phyloP scores from a whole-genome alignment of 2,113 vertebrate genomes.

The Paedocypris sp. region DNA sequence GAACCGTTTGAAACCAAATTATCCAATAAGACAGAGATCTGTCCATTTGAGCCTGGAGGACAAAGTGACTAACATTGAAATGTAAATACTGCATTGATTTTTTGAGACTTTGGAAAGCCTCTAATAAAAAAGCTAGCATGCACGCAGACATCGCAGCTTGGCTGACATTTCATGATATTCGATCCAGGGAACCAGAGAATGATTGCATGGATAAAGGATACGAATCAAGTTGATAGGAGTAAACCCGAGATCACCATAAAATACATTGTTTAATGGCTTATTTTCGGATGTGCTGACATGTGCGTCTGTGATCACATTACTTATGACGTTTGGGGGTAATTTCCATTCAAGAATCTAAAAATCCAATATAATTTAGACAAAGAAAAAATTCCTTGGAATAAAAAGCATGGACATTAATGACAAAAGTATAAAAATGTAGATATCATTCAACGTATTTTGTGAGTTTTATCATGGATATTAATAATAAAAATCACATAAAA shows the following conservation, averaged over 20 bases:
- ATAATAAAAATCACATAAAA: no score
- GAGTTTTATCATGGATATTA: no score
- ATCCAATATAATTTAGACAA: no score
- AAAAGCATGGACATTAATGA: no score
- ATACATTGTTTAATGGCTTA: slow-evolving; percentile 3
- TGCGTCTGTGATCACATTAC: no score
- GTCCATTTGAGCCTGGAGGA: slow-evolving; percentile 29
- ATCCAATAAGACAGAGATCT: slow-evolving; percentile 26
- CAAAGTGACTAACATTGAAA: slow-evolving; percentile 34
- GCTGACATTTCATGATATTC: slow-evolving; percentile 32
- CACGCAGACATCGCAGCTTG: slow-evolving; percentile 7
- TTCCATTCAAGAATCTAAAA: no score
- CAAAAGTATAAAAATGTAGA: no score
- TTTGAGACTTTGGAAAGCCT: slow-evolving; percentile 18
- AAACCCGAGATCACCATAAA: background rate
- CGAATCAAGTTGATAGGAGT: slow-evolving; percentile 7
- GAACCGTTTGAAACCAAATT: slow-evolving; percentile 36
- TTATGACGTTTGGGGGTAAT: no score
- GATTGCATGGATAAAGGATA: slow-evolving; percentile 18
- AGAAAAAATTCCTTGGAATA: no score
- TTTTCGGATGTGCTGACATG: slow-evolving; percentile 2
- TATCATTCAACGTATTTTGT: no score
- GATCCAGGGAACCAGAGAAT: slow-evolving; percentile 14
- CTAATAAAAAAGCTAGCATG: slow-evolving; percentile 15
- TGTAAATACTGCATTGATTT: slow-evolving; percentile 41